Base-by-base conservation (phyloP, 2,888 invertebrate species). In the Philaethria dido region DNA sequence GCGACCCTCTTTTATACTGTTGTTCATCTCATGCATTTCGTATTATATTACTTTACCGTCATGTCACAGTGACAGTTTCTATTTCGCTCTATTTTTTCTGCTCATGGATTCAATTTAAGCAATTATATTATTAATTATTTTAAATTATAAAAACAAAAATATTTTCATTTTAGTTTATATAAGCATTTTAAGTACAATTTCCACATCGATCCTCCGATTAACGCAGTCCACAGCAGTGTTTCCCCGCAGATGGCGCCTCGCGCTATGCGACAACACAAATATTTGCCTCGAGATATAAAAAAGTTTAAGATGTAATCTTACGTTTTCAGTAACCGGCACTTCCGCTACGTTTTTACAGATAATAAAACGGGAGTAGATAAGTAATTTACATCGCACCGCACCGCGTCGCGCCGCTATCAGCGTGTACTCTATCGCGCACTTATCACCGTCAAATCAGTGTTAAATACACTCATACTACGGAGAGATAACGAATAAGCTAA, bases 391-490 rank as follows among this genome's bases (percentile, higher is more conserved):
- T 72, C 76, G 54, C 55, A 5, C 42, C 75, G 73, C 78, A n/a
- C n/a, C n/a, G n/a, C n/a, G n/a, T n/a, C n/a, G 54, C 55, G 8
- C 42, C 75, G 73, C 78, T 87, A 87, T 87, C 88, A 84, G 82
- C 5, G 84, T 86, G 78, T 84, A 82, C 85, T 86, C 85, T 85
- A 84, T 79, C 25, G 29, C 25, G 77, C 77, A 69, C 72, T 82
- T 86, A 86, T 86, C 86, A 70, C 65, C 79, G 82, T 64, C 78
- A 87, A 88, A 89, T 87, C 88, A 86, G 85, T 82, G 82, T 77
- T 52, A 74, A 47, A 50, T 63, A 64, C 9, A 16, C 52, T 25
- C 61, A 69, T 68, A 67, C 18, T 45, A 16, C 29, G 16, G 13
- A 5, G 45, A 33, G 57, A 57, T 57, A 57, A 57, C 9, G n/a